A percentile compares a stretch with the other conserved stretches of the same genome.
These are phyloP conservation scores for Omphaloscelis lunosa DNA, from an alignment of 2,888 invertebrate species.

Conservation along the genomic window DNA sequence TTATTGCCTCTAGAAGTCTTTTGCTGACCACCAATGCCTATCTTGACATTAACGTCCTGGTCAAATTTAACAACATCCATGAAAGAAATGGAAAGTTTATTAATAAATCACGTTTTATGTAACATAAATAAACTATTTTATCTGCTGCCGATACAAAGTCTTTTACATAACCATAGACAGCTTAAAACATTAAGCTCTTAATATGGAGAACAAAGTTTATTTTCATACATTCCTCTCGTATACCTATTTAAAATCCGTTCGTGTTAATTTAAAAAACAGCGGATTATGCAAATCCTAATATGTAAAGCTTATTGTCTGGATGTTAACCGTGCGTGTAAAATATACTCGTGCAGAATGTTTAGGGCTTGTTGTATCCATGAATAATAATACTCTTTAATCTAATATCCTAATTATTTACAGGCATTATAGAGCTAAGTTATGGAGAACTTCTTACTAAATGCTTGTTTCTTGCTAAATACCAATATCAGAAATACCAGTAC, in stretches of 20 bases:
- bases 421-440: not conserved
- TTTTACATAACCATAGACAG: slow-evolving; percentile 13
- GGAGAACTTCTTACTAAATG: not conserved
- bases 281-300: slow-evolving; percentile 67
- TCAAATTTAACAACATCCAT: not conserved
- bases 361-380: slow-evolving; percentile 30
- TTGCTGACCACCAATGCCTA: not conserved
- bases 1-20: slow-evolving; percentile 6
- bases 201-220: slow-evolving; percentile 48
- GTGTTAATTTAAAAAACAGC: slow-evolving; percentile 63
- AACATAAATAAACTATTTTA: not conserved
- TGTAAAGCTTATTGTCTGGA: slow-evolving; percentile 59
- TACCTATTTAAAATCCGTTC: slow-evolving; percentile 44
- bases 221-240: slow-evolving; percentile 42
- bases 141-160: not conserved
- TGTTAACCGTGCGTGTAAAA: slow-evolving; percentile 55
- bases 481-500: slow-evolving; percentile 25
- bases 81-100: not conserved
- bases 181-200: slow-evolving; percentile 31
- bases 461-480: slow-evolving; percentile 11
- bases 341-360: slow-evolving; percentile 44
- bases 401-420: slow-evolving; percentile 22
- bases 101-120: not conserved
- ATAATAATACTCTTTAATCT: slow-evolving; percentile 36
- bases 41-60: not conserved